A percentile compares a stretch with the other conserved stretches of the same genome.
phyloP scores from a whole-genome alignment of 2,797 vertebrate genomes.

The Paratrypauchen microcephalus region DNA sequence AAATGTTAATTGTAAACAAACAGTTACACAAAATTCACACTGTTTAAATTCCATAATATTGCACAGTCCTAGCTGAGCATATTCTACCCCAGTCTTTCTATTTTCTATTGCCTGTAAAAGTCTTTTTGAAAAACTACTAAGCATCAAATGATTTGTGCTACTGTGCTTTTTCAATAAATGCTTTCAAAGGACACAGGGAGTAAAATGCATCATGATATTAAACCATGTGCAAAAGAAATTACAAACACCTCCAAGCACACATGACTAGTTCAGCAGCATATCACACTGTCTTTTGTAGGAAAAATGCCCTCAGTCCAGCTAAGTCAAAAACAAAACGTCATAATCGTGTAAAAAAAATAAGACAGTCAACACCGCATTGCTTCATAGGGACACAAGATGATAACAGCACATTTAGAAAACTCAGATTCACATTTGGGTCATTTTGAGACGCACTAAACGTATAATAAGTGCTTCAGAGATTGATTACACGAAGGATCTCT shows the following conservation, averaged over 20 bases:
- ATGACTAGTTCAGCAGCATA: constrained; percentile 34
- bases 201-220: constrained; percentile 29
- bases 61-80: constrained; percentile 1
- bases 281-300: constrained; percentile 42
- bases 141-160: constrained; percentile 45
- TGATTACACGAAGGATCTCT: constrained; percentile 12
- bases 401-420: constrained; percentile 17
- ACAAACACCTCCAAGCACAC: constrained; percentile 22
- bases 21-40: neutral
- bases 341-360: constrained; percentile 32
- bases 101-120: constrained; percentile 25
- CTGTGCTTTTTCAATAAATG: constrained; percentile 29
- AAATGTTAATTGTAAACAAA: neutral
- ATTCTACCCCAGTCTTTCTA: constrained; percentile 16
- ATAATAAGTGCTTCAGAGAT: constrained; percentile 28
- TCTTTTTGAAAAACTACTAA: constrained; percentile 33
- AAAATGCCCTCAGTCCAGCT: constrained; percentile 64
- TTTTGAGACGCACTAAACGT: constrained; percentile 10
- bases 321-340: constrained; percentile 49
- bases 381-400: constrained; percentile 17
- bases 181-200: constrained; percentile 38
- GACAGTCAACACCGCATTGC: constrained; percentile 38
- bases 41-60: neutral
- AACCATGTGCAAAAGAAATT: constrained; percentile 50
- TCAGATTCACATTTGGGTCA: constrained; percentile 20